These are phyloP conservation scores for Rhabdomys dilectus DNA, from an alignment of 2,113 vertebrate species.

Conservation along the genomic window DNA sequence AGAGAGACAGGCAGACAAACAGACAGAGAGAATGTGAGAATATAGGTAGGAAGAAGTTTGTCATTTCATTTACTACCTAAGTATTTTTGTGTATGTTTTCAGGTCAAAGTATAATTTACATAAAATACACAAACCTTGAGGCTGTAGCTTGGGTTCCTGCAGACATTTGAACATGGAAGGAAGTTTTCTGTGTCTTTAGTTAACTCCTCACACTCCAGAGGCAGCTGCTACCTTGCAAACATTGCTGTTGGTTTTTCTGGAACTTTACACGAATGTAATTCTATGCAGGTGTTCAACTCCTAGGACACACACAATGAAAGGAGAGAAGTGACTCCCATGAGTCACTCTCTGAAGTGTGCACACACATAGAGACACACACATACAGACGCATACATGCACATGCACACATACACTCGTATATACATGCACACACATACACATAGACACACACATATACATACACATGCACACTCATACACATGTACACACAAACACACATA, in stretches of 20 bases:
- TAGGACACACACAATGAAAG: background rate
- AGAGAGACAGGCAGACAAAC: background rate
- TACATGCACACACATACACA: too few species aligned
- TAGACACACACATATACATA: background rate
- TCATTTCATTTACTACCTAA: background rate
- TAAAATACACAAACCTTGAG: background rate
- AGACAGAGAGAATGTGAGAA: background rate
- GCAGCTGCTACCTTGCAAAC: rapidly evolving
- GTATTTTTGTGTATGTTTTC: background rate
- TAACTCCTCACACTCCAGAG: rapidly evolving
- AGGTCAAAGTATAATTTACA: background rate
- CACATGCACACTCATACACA: rapidly evolving
- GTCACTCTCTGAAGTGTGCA: background rate
- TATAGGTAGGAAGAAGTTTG: background rate
- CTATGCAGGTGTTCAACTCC: background rate
- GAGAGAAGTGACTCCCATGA: background rate
- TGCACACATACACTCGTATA: too few species aligned
- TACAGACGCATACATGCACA: too few species aligned
- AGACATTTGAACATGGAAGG: background rate
- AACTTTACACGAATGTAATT: background rate
- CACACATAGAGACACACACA: background rate
- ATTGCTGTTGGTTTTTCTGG: background rate
- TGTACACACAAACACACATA: too few species aligned
- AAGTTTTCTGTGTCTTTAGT: background rate
- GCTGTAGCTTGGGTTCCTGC: background rate